Conservation (phyloP, 2,113 vertebrate species). For the Pedetes capensis region DNA sequence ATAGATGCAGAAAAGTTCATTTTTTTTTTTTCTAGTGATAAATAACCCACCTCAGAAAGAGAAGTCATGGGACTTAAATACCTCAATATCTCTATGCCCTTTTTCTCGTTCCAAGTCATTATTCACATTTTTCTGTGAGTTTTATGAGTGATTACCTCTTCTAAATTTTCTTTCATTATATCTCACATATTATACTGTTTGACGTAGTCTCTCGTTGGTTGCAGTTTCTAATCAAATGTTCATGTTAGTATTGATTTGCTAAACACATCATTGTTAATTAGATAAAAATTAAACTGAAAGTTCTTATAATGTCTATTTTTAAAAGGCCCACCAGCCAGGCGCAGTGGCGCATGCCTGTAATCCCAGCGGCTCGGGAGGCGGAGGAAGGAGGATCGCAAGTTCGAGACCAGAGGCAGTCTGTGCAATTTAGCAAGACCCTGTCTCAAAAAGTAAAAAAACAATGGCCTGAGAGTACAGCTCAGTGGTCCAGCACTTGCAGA, state of each 20-base stretch:
- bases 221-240: slow-evolving; percentile 10
- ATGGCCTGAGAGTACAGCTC: no score
- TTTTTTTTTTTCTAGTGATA: background rate
- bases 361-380: no score
- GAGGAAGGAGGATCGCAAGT: no score
- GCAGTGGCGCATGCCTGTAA: no score
- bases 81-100: background rate
- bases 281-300: background rate
- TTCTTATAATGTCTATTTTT: background rate
- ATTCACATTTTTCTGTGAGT: background rate
- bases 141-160: background rate
- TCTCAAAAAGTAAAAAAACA: no score
- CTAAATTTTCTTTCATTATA: background rate
- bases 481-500: no score
- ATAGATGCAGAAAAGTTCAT: background rate
- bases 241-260: slow-evolving; percentile 24
- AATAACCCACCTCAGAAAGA: background rate
- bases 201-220: background rate
- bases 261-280: background rate
- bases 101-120: slow-evolving; percentile 26
- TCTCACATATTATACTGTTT: background rate
- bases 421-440: no score
- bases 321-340: background rate
- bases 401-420: no score
- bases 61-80: background rate